Evolutionary conservation across 1,140 invertebrate species (phyloP), one percentile per base, ranked within the genome.

Genomic region (Trypoxylus dichotomus): DNA sequence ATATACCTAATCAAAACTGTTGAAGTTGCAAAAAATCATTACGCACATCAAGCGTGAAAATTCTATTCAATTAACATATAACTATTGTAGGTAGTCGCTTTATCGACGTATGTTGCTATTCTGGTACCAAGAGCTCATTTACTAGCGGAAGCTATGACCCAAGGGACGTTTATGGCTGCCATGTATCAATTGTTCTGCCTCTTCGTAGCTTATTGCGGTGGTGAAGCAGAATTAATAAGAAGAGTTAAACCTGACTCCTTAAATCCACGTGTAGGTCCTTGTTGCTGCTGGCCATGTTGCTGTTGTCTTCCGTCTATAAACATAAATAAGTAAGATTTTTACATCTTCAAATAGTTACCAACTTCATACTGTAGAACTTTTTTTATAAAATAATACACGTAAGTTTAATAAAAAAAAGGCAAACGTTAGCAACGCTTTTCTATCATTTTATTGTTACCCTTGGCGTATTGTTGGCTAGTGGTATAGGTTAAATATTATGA

Each of bases 211-310:
- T 91, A 92, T 79, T 89, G 89, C 71, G 91, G 90, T 0, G 91
- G 91, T 0, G 85, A 87, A 75, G 88, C 88, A 15, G 86, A 90
- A 82, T 82, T 91, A 5, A 86, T 91, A 21, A 87, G 88, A 83
- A 89, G 85, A 78, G 84, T 87, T 0, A 86, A 88, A 78, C 86
- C 87, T 75, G 81, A 86, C 75, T 84, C 86, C 2, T 82, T 91
- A 68, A 88, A 88, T 80, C 86, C 89, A 0, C 85, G 88, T 79
- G 90, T 90, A 5, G 85, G 86, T 21, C 91, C 91, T 2, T 91
- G 90, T 80, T 92, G 91, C 79, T 91, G 90, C 79, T 91, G 89
- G 88, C 90, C 90, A 0, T 92, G 90, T 81, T 91, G 90, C 79
- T 84, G 77, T 32, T 84, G 88, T 19, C 81, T 91, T 72, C 91